Percentiles rank a stretch among this genome's conserved stretches.
phyloP scores from a whole-genome alignment of 2,797 vertebrate genomes.

The Chloroceryle amazona region DNA sequence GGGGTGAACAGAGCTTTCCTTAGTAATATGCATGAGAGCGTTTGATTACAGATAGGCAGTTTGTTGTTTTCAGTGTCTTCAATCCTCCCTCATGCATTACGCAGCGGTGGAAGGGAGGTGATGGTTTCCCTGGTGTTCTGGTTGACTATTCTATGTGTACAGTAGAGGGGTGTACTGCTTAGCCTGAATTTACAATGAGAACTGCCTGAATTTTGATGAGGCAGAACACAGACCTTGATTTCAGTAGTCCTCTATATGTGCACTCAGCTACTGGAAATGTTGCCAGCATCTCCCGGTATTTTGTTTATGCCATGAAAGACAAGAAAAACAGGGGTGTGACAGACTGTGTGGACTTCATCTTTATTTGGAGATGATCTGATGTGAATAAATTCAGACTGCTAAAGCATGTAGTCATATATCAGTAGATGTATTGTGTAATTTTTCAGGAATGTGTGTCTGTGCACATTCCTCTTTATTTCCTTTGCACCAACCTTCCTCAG shows the following conservation, averaged over 20 bases:
- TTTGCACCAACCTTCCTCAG: not conserved
- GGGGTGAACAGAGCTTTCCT: not conserved
- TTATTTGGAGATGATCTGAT: not conserved
- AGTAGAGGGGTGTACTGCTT: not conserved
- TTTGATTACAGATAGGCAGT: not conserved
- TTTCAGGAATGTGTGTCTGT: not conserved
- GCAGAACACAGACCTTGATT: not conserved
- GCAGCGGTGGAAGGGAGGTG: not conserved
- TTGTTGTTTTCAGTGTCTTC: not conserved
- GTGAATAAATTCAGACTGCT: not conserved
- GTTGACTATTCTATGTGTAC: not conserved
- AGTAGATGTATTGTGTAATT: not conserved
- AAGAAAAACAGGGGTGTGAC: rapidly evolving
- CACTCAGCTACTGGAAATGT: not conserved
- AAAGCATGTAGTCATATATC: not conserved
- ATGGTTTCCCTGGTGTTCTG: not conserved
- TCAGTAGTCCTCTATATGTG: not conserved
- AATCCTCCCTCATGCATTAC: not conserved
- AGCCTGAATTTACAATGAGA: not conserved
- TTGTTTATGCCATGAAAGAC: not conserved
- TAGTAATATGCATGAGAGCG: not conserved
- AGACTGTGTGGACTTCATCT: not conserved
- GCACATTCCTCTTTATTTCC: not conserved
- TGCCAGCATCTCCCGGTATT: not conserved
- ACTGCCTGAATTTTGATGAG: not conserved